Evolutionary conservation across 1,140 invertebrate genomes (phyloP).

Genomic region (Trinorchestia longiramus): DNA sequence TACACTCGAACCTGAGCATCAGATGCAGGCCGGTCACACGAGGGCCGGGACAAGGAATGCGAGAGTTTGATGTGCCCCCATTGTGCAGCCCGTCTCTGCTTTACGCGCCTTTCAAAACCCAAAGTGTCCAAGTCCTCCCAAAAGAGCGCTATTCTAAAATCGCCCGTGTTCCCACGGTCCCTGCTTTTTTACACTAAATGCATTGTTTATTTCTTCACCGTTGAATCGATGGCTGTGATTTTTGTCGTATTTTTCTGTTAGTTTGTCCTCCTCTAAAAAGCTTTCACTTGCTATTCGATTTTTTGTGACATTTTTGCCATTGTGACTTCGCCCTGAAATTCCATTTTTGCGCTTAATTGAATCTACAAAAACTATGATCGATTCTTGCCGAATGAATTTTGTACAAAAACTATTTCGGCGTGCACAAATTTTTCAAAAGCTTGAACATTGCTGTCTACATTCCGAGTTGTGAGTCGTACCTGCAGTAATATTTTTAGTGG

Average conservation of each 20-base stretch:
- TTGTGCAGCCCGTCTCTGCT: not conserved
- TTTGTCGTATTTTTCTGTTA: conserved; percentile 35
- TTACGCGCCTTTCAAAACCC: conserved; percentile 36
- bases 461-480: not conserved
- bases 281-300: conserved; percentile 47
- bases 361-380: conserved; percentile 35
- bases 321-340: not conserved
- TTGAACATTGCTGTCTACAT: not conserved
- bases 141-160: conserved; percentile 2
- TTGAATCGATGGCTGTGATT: conserved; percentile 49
- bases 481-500: not conserved
- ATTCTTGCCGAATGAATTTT: not conserved
- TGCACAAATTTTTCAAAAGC: not conserved
- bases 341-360: conserved; percentile 47
- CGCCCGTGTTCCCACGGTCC: conserved; percentile 19
- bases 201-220: conserved; percentile 49
- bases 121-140: conserved; percentile 42
- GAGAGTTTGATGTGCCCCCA: not conserved
- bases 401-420: not conserved
- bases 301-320: conserved; percentile 48
- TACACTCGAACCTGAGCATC: not conserved
- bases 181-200: not conserved
- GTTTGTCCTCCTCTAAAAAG: not conserved
- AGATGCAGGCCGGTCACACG: not conserved
- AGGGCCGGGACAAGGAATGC: not conserved